Evolutionary conservation across 2,797 vertebrate genomes (phyloP), one percentile per base, ranked within the genome.

Genomic region (Sebastes umbrosus): DNA sequence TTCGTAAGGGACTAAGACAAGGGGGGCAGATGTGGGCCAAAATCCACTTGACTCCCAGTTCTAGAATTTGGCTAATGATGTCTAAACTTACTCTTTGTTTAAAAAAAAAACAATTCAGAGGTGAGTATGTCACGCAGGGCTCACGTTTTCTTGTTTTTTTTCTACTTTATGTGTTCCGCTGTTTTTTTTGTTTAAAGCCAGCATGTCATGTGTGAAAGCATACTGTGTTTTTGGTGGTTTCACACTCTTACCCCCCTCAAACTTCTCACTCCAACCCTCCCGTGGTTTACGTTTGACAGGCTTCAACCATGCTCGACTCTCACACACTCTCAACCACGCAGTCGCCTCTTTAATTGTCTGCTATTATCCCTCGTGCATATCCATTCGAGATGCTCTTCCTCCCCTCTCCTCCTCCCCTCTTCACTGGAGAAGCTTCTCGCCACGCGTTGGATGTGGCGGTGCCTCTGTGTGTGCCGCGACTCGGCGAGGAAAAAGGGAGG

Each of bases 321-420:
- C 77, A 84, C 88, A 88, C 88, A 88, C 84, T 85, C 91, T 91
- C 88, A 87, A 84, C 91, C 87, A 92, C 86, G 87, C 92, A 92
- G 83, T 92, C 86, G 86, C 85, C 86, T 93, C 92, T 94, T 93
- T 94, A 94, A 94, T 94, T 94, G 94, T 92, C 90, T 92, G 88
- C 87, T 81, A 90, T 93, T 90, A 91, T 93, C 91, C 91, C 91
- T 83, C 29, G 84, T 86, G 90, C 89, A 89, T 89, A 87, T 84
- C 91, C 90, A 87, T 92, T 84, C 54, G 87, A 88, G 88, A 90
- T 83, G 83, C 85, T 88, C 83, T 75, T 74, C 86, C 82, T 90
- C 85, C 85, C 80, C 78, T 79, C 83, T 77, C 80, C 81, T 84
- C 82, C 82, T 83, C 72, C 83, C 82, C 81, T 78, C 68, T 72